Conservation (phyloP, 2,113 vertebrate genomes). For the Lagopus leucura region DNA sequence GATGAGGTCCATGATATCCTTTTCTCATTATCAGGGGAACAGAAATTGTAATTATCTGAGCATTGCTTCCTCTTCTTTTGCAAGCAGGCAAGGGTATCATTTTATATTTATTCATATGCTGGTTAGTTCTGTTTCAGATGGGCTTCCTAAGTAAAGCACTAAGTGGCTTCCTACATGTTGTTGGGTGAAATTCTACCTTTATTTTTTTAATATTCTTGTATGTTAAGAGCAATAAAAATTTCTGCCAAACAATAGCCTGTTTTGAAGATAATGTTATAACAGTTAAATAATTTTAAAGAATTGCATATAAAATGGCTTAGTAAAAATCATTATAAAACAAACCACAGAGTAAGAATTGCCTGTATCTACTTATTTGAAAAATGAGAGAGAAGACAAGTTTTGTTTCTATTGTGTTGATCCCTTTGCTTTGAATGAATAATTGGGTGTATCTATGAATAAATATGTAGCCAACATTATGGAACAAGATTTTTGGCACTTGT, state of each 20-base stretch:
- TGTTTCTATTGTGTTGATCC: neutral
- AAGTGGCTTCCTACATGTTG: neutral
- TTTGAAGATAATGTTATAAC: neutral
- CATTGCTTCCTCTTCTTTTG: neutral
- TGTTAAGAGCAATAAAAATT: neutral
- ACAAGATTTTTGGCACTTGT: neutral
- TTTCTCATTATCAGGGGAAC: neutral
- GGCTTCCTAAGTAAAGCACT: neutral
- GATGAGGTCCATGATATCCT: neutral
- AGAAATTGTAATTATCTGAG: neutral
- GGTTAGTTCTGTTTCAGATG: neutral
- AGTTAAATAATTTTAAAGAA: neutral
- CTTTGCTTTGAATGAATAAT: neutral
- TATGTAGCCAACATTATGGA: neutral
- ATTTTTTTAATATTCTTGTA: neutral
- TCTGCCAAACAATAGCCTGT: neutral
- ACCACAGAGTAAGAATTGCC: neutral
- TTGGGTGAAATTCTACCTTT: neutral
- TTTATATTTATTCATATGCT: neutral
- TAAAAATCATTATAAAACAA: neutral
- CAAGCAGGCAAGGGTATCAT: neutral
- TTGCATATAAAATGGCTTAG: neutral
- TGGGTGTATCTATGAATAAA: neutral
- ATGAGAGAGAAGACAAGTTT: neutral
- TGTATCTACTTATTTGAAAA: neutral